Base-by-base conservation (phyloP, 2,797 vertebrate species). In the Oryzias sinensis region DNA sequence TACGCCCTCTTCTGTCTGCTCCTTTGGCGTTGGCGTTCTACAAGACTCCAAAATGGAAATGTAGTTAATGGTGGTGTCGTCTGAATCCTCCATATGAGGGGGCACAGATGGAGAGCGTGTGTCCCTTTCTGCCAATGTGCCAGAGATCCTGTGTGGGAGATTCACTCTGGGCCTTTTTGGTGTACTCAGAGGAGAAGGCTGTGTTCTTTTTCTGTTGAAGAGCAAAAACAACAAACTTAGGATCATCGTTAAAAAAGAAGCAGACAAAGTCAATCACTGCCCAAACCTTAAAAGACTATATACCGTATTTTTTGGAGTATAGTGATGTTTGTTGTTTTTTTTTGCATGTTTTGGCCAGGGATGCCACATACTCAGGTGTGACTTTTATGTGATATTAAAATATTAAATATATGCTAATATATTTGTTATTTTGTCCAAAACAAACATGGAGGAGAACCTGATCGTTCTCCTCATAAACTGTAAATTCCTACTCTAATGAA, bases 11-110 rank as follows among this genome's bases (percentile, higher is more conserved):
- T 72, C 6, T 22, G 8, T 33, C 46, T 94, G 93, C 0, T 46
- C 93, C 0, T 46, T 56, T 41, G 93, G 91, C 57, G 90, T 94
- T 7, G 94, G 93, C n/a, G 94, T 95, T 49, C 94, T 94, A 65
- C 45, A 83, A 17, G 78, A 88, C 77, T 97, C 95, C 71, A 95
- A 61, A 57, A 97, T 94, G 56, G 93, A 74, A 55, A 97, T 78
- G 45, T 96, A 94, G 45, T 95, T 94, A 33, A 94, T 92, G 0
- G 88, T 87, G 2, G 15, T 29, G 9, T 43, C 46, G 29, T 47
- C 14, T 51, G 88, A 79, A 14, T 72, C 66, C 0, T 33, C 7
- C 22, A 46, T 22, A 14, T 51, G 15, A 15, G 64, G 1, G 3
- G 57, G 41, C 16, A 66, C 1, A 14, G 70, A 62, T 1, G 71